These are phyloP conservation scores for Istiophorus platypterus DNA, from an alignment of 2,113 vertebrate genomes.

Conservation along the genomic window DNA sequence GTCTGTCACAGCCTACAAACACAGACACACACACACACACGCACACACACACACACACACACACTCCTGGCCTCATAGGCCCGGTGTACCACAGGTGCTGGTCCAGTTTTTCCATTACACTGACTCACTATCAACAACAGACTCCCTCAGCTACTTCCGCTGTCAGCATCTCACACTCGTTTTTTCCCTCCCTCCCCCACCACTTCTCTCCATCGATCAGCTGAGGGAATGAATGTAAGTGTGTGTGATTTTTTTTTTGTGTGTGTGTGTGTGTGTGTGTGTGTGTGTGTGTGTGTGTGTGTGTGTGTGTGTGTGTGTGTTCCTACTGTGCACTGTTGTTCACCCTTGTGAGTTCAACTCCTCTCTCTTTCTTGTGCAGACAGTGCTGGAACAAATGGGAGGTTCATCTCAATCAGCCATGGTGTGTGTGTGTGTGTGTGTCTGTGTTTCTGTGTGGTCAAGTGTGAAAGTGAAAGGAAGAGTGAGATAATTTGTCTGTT, in stretches of 20 bases:
- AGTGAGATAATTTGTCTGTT: slow-evolving; percentile 19
- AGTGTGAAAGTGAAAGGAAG: slow-evolving; percentile 26
- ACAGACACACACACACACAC: no score
- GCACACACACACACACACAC: slow-evolving; percentile 32
- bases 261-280: background rate
- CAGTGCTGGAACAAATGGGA: slow-evolving; percentile 24
- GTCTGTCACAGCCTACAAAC: slow-evolving; percentile 14
- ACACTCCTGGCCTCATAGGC: background rate
- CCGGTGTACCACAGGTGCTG: slow-evolving; percentile 18
- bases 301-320: slow-evolving; percentile 28
- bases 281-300: slow-evolving; percentile 28
- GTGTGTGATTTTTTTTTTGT: slow-evolving; percentile 18
- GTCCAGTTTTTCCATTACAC: slow-evolving; percentile 11
- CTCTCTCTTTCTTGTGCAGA: background rate
- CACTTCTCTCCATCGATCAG: slow-evolving; percentile 37
- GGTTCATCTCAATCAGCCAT: slow-evolving; percentile 11
- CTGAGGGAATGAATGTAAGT: background rate
- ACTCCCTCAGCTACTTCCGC: slow-evolving; percentile 21
- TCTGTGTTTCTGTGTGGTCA: background rate
- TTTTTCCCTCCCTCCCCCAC: background rate
- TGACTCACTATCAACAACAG: slow-evolving; percentile 6
- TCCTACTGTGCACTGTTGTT: background rate
- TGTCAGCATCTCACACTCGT: background rate
- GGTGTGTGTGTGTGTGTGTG: slow-evolving; percentile 4
- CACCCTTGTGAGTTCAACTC: slow-evolving; percentile 15